Conservation (phyloP, 2,797 vertebrate species). For the Epinephelus coioides region DNA sequence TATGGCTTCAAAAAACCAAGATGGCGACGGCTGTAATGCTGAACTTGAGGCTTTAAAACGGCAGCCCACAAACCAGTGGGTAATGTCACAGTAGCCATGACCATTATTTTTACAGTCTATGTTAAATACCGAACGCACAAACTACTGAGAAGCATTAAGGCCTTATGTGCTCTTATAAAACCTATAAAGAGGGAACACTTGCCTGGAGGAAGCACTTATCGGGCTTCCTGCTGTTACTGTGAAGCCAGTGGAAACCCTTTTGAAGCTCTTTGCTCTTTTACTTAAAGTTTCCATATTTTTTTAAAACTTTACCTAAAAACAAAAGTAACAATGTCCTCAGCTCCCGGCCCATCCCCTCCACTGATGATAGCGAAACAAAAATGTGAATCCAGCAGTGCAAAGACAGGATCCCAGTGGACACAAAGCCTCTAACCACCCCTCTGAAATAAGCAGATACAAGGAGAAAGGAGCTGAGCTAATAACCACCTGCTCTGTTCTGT, state of each 20-base stretch:
- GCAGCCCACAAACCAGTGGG: too few species aligned
- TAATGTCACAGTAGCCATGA: too few species aligned
- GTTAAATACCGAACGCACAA: too few species aligned
- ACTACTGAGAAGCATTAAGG: background rate
- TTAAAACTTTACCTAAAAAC: background rate
- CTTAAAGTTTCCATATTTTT: background rate
- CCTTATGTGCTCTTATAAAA: background rate
- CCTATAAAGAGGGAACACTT: background rate
- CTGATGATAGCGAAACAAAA: background rate
- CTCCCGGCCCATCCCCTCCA: background rate
- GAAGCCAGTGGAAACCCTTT: conserved; percentile 14
- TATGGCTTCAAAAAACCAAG: too few species aligned
- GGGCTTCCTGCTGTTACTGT: background rate
- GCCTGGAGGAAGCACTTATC: background rate
- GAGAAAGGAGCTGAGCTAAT: background rate
- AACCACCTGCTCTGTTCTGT: conserved; percentile 2
- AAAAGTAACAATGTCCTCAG: conserved; percentile 1
- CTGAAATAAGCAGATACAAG: conserved; percentile 4
- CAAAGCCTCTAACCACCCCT: background rate
- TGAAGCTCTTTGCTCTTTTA: conserved; percentile 18
- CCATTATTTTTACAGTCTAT: too few species aligned
- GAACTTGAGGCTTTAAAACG: too few species aligned
- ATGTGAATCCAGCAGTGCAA: background rate
- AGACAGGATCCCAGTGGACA: conserved; percentile 7
- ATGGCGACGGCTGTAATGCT: too few species aligned